These are phyloP conservation scores for Propsilocerus akamusi DNA, from an alignment of 1,140 invertebrate genomes.

Conservation along the genomic window DNA sequence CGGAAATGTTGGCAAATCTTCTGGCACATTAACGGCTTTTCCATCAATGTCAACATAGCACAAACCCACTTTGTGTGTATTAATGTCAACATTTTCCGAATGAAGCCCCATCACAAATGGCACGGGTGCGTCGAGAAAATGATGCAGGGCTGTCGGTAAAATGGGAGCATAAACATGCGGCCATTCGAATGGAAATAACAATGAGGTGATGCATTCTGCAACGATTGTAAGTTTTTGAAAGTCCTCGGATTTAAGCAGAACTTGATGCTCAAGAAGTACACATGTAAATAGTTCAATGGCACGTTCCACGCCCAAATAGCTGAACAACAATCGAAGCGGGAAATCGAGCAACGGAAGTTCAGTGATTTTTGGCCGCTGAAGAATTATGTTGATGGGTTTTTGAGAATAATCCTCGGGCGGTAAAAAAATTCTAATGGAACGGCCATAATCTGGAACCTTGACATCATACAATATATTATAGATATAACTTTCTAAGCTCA, in stretches of 20 bases:
- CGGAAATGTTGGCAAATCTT: conserved; percentile 88
- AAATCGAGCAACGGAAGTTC: conserved; percentile 92
- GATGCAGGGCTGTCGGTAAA: conserved; percentile 80
- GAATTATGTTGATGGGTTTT: conserved; percentile 36
- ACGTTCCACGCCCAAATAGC: conserved; percentile 71
- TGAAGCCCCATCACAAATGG: conserved; percentile 95
- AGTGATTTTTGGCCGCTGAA: conserved; percentile 50
- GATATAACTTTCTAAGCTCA: conserved; percentile 81
- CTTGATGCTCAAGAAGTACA: conserved; percentile 91
- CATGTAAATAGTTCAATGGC: conserved; percentile 89
- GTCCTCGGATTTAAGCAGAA: conserved; percentile 83
- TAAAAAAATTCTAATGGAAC: conserved; percentile 67
- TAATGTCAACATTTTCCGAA: conserved; percentile 29
- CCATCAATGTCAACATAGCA: conserved; percentile 95
- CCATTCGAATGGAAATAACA: conserved; percentile 93
- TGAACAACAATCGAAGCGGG: conserved; percentile 72
- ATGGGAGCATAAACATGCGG: conserved; percentile 99
- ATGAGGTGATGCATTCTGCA: conserved; percentile 76
- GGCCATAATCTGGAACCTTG: conserved; percentile 68
- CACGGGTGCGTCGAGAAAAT: conserved; percentile 97
- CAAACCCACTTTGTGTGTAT: conserved; percentile 55
- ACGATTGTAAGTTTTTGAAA: conserved; percentile 93
- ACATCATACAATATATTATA: conserved; percentile 93
- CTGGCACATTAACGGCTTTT: conserved; percentile 77
- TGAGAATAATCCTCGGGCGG: conserved; percentile 52